Evolutionary conservation across 2,797 vertebrate genomes (phyloP).

Genomic region (Gallinago stenura): DNA sequence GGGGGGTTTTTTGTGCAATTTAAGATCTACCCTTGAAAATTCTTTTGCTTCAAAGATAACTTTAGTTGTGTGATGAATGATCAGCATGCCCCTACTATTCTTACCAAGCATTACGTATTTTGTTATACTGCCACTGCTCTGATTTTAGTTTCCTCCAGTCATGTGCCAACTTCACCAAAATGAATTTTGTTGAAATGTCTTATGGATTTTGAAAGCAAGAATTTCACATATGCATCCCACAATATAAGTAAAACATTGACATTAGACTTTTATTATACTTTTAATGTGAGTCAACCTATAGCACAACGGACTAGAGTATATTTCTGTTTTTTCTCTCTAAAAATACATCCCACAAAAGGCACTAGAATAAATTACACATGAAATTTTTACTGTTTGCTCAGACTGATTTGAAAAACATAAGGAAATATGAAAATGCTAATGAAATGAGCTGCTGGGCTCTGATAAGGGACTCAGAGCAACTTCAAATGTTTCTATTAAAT

Average conservation of each 20-base stretch:
- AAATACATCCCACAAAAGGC: neutral
- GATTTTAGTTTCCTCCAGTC: neutral
- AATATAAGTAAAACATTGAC: neutral
- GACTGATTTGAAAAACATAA: slow-evolving; percentile 43
- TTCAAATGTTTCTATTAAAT: slow-evolving; percentile 64
- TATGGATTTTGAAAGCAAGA: neutral
- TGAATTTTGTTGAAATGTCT: neutral
- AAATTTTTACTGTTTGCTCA: slow-evolving; percentile 47
- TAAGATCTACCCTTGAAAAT: neutral
- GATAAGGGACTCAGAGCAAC: slow-evolving; percentile 67
- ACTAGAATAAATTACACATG: neutral
- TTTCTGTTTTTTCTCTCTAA: neutral
- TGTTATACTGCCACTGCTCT: neutral
- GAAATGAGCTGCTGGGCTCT: slow-evolving; percentile 63
- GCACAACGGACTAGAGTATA: neutral
- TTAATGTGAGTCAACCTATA: neutral
- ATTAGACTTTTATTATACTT: neutral
- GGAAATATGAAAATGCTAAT: slow-evolving; percentile 70
- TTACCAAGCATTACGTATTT: neutral
- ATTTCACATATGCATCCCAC: neutral
- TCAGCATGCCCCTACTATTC: neutral
- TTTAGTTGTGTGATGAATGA: neutral
- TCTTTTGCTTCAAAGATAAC: neutral
- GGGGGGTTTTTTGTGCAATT: neutral
- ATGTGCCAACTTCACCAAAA: neutral